Percentiles rank a stretch among this genome's conserved stretches.
These are phyloP conservation scores for Icerya purchasi DNA, from an alignment of 2,888 invertebrate genomes.

Conservation along the genomic window DNA sequence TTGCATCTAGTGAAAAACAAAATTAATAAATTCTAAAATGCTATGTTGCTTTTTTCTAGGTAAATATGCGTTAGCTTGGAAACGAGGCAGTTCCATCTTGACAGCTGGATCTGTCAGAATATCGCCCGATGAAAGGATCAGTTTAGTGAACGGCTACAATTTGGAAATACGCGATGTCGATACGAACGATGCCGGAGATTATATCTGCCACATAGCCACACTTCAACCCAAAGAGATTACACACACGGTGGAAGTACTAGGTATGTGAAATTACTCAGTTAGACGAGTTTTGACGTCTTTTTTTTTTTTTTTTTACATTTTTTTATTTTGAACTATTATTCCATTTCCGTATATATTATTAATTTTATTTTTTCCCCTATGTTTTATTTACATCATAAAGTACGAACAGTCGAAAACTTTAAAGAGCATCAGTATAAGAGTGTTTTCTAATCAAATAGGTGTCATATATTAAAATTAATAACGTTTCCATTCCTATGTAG, in stretches of 20 bases:
- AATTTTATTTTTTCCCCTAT: neutral
- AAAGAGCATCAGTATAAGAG: neutral
- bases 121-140: slow-evolving; percentile 38
- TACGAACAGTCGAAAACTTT: neutral
- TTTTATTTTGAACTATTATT: neutral
- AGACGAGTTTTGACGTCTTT: neutral
- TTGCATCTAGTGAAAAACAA: too few relatives aligned
- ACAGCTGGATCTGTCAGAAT: slow-evolving; percentile 41
- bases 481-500: too few relatives aligned
- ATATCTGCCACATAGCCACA: slow-evolving; percentile 43
- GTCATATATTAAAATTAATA: too few relatives aligned
- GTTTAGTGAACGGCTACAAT: slow-evolving; percentile 38
- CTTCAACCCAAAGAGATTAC: slow-evolving; percentile 40
- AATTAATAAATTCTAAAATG: too few relatives aligned
- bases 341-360: neutral
- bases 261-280: slow-evolving; percentile 27
- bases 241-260: slow-evolving; percentile 42
- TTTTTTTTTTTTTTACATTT: neutral
- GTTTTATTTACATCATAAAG: neutral
- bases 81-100: slow-evolving; percentile 40
- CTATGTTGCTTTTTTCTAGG: slow-evolving; percentile 26
- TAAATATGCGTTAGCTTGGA: slow-evolving; percentile 40
- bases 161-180: slow-evolving; percentile 40
- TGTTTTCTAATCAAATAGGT: too few relatives aligned
- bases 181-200: slow-evolving; percentile 42